These are phyloP conservation scores for Bombus soroeensis DNA, from an alignment of 1,140 invertebrate genomes.

Conservation along the genomic window DNA sequence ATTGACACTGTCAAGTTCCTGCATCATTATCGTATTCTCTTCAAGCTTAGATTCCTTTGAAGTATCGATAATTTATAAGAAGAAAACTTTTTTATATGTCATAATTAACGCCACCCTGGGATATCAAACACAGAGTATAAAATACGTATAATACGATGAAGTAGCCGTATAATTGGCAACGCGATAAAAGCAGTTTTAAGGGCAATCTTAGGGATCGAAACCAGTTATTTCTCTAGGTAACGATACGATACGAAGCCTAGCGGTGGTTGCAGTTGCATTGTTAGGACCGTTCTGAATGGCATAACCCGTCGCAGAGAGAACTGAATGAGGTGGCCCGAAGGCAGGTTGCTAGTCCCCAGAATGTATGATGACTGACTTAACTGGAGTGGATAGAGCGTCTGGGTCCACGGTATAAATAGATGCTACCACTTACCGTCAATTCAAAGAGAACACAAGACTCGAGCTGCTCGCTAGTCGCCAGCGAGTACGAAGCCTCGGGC, in stretches of 20 bases:
- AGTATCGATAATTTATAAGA: too few relatives aligned
- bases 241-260: neutral
- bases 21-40: too few relatives aligned
- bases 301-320: slow-evolving; percentile 23
- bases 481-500: slow-evolving; percentile 43
- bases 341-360: slow-evolving; percentile 55
- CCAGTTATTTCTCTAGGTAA: slow-evolving; percentile 2
- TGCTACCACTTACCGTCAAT: slow-evolving; percentile 68
- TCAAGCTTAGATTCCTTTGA: too few relatives aligned
- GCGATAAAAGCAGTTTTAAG: neutral
- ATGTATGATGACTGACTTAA: slow-evolving; percentile 72
- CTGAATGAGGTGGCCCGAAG: slow-evolving; percentile 62
- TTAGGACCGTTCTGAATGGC: slow-evolving; percentile 45
- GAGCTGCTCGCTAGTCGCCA: slow-evolving; percentile 28
- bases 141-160: neutral
- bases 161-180: neutral
- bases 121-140: neutral
- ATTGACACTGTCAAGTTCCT: too few relatives aligned
- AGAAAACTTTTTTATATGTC: neutral
- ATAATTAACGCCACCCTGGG: neutral
- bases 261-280: neutral
- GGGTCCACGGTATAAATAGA: slow-evolving; percentile 74
- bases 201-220: neutral
- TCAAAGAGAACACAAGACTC: slow-evolving; percentile 61
- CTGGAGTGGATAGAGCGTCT: slow-evolving; percentile 70